Conservation (phyloP, 2,888 invertebrate species). For the Pycnomerus fuliginosus region DNA sequence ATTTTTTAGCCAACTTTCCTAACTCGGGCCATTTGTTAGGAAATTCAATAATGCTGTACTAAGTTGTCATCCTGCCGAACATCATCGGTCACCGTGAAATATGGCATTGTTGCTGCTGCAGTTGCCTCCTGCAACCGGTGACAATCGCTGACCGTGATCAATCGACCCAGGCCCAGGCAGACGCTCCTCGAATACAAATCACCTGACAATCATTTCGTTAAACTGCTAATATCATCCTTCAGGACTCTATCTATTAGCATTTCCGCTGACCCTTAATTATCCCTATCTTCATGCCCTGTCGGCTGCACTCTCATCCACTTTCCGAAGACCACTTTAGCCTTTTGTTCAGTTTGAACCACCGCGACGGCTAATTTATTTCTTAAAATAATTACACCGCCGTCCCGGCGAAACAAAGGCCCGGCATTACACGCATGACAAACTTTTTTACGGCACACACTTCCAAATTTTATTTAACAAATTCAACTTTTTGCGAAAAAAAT, state of each 20-base stretch:
- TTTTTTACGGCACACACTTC: no score
- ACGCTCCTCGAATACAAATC: slow-evolving; percentile 41
- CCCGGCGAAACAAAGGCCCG: no score
- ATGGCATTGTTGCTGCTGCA: slow-evolving; percentile 41
- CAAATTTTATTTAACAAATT: no score
- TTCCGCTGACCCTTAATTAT: slow-evolving; percentile 38
- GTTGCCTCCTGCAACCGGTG: slow-evolving; percentile 19
- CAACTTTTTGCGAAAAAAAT: no score
- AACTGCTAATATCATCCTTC: slow-evolving; percentile 42
- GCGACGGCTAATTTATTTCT: no score
- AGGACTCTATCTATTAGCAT: slow-evolving; percentile 40
- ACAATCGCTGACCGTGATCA: slow-evolving; percentile 43
- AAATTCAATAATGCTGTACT: slow-evolving; percentile 54
- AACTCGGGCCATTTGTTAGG: slow-evolving; percentile 53
- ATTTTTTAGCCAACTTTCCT: slow-evolving; percentile 48
- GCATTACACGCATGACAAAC: no score
- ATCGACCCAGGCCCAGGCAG: slow-evolving; percentile 37
- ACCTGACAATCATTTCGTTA: slow-evolving; percentile 42
- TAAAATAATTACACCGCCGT: no score
- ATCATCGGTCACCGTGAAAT: slow-evolving; percentile 53
- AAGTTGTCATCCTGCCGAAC: slow-evolving; percentile 52
- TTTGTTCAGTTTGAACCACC: no score
- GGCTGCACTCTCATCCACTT: no score
- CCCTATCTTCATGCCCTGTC: slow-evolving; percentile 22
- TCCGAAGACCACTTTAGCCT: no score